A percentile compares a stretch with the other conserved stretches of the same genome.
Evolutionary conservation across 2,888 invertebrate genomes (phyloP).

Genomic region (Cremastinae sp.): DNA sequence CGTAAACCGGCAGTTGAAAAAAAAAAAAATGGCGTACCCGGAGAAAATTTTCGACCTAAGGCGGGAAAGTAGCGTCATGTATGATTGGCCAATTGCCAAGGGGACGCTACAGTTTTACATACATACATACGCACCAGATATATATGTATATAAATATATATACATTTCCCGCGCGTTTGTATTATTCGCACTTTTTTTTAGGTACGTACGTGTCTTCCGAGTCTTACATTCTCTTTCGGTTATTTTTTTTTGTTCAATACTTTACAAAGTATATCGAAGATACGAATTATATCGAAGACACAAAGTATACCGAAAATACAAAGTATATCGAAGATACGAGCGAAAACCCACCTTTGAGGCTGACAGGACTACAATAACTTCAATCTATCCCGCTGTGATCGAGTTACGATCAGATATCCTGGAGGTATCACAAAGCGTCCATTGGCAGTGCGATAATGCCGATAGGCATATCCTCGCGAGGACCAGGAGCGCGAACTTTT

Average conservation of each 20-base stretch:
- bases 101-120: conserved; percentile 45
- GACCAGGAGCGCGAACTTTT: neutral
- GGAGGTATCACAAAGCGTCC: conserved; percentile 61
- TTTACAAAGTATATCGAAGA: no score
- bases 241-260: neutral
- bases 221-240: neutral
- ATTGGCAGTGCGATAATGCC: conserved; percentile 56
- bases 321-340: neutral
- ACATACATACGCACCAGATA: no score
- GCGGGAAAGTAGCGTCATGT: conserved; percentile 74
- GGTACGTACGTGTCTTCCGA: no score
- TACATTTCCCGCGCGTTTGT: conserved; percentile 23
- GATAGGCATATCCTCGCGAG: conserved; percentile 62
- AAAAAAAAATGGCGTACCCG: conserved; percentile 63
- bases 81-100: conserved; percentile 67
- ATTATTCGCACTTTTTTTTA: conserved; percentile 6
- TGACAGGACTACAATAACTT: conserved; percentile 47
- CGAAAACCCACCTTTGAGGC: conserved; percentile 62
- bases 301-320: no score
- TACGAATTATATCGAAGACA: no score
- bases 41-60: conserved; percentile 70
- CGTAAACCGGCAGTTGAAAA: neutral
- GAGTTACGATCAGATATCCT: conserved; percentile 58
- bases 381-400: conserved; percentile 56
- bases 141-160: no score